Evolutionary conservation across 1,140 invertebrate species (phyloP).

Genomic region (Pachyrhynchus sulphureomaculatus): DNA sequence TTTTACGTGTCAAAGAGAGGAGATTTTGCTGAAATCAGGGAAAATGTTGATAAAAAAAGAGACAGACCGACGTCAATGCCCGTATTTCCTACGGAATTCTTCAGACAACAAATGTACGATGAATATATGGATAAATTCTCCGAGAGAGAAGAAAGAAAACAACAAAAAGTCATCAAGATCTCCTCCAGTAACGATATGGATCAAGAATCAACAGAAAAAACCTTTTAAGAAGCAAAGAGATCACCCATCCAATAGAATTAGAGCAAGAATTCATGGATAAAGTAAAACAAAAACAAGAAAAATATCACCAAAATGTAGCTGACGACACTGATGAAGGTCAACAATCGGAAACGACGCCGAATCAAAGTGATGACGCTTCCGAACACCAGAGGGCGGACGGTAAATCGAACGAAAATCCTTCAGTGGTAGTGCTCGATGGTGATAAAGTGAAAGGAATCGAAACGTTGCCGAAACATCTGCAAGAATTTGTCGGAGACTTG

Average conservation of each 20-base stretch:
- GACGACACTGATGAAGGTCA: conserved; percentile 55
- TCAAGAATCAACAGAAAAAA: conserved; percentile 1
- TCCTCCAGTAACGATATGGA: conserved; percentile 37
- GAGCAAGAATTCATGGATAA: conserved; percentile 73
- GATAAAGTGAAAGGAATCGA: conserved; percentile 60
- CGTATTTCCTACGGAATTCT: conserved; percentile 60
- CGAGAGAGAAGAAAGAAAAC: conserved; percentile 73
- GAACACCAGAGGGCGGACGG: conserved; percentile 6
- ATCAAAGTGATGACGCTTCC: conserved; percentile 23
- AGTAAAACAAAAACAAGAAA: conserved; percentile 58
- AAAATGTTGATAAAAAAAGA: conserved; percentile 13
- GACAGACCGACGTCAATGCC: conserved; percentile 37
- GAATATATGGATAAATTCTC: conserved; percentile 78
- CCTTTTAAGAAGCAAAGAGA: conserved; percentile 27
- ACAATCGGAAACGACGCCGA: conserved; percentile 53
- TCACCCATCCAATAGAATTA: conserved; percentile 59
- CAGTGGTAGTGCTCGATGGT: conserved; percentile 62
- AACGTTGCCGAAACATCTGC: conserved; percentile 70
- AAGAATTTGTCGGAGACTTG: conserved; percentile 63
- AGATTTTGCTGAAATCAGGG: conserved; percentile 37
- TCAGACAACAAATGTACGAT: conserved; percentile 76
- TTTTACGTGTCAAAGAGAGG: conserved; percentile 46
- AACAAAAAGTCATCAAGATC: conserved; percentile 77
- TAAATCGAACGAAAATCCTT: conserved; percentile 42
- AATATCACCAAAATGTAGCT: conserved; percentile 47